phyloP scores from a whole-genome alignment of 2,797 vertebrate species.

The Aplochiton taeniatus region DNA sequence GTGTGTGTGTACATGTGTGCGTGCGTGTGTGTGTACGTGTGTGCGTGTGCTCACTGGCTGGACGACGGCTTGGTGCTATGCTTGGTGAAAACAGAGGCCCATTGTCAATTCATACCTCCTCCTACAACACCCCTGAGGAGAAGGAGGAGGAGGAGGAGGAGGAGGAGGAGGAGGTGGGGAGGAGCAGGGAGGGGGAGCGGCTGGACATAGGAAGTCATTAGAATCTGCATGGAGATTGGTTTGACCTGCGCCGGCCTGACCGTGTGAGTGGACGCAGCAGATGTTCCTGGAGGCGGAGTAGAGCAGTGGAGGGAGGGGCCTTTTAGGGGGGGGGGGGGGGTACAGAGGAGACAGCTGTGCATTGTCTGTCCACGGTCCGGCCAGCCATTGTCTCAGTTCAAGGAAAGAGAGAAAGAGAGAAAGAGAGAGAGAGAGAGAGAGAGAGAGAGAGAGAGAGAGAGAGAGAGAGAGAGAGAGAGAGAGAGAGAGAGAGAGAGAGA shows the following conservation, averaged over 20 bases:
- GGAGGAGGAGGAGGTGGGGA: not conserved
- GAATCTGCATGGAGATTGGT: conserved; percentile 66
- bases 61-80: no score
- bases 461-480: conserved; percentile 21
- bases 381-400: conserved; percentile 59
- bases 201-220: conserved; percentile 66
- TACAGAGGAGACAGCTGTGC: conserved; percentile 66
- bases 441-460: conserved; percentile 17
- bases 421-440: conserved; percentile 19
- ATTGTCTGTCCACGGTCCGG: conserved; percentile 59
- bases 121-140: conserved; percentile 37
- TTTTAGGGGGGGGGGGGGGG: conserved; percentile 12
- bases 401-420: conserved; percentile 3
- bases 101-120: conserved; percentile 46
- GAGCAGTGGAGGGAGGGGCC: conserved; percentile 18
- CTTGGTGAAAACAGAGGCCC: conserved; percentile 50
- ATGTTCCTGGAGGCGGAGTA: conserved; percentile 68
- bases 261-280: conserved; percentile 71
- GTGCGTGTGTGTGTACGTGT: not conserved
- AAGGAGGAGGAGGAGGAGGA: not conserved
- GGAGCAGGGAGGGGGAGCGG: not conserved
- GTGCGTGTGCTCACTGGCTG: conserved; percentile 22
- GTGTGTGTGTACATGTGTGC: not conserved
- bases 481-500: conserved; percentile 31
- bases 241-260: conserved; percentile 57